phyloP scores from a whole-genome alignment of 2,888 invertebrate species.

The Pristionchus mayeri region DNA sequence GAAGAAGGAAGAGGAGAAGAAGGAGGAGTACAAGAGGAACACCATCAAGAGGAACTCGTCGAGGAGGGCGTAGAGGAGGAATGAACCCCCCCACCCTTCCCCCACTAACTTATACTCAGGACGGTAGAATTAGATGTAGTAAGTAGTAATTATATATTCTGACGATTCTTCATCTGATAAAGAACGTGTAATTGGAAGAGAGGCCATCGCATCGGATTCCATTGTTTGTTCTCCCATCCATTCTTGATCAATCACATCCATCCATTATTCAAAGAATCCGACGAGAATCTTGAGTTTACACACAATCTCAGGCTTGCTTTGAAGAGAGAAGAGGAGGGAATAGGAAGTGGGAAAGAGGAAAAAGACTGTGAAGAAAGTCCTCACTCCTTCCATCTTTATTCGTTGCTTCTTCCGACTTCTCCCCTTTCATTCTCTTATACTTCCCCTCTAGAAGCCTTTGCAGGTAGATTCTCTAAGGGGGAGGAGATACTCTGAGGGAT shows the following conservation, averaged over 20 bases:
- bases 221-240: constrained; percentile 5
- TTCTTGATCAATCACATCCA: background rate
- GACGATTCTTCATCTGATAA: constrained; percentile 27
- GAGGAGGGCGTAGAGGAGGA: background rate
- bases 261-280: background rate
- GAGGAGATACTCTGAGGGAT: constrained; percentile 18
- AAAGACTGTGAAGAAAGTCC: background rate
- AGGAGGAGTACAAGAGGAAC: constrained; percentile 40
- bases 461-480: constrained; percentile 21
- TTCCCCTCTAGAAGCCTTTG: constrained; percentile 9
- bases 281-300: background rate
- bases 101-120: constrained; percentile 15
- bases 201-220: background rate
- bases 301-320: constrained; percentile 2
- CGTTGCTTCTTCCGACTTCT: background rate
- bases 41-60: constrained; percentile 2
- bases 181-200: constrained; percentile 22
- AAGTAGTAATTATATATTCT: background rate
- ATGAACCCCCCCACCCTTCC: background rate
- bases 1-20: constrained; percentile 34
- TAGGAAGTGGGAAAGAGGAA: background rate
- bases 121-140: constrained; percentile 6
- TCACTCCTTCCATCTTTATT: background rate
- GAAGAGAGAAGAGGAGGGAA: background rate
- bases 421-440: background rate